Evolutionary conservation across 2,113 vertebrate species (phyloP).

Genomic region (Glaucomys volans): DNA sequence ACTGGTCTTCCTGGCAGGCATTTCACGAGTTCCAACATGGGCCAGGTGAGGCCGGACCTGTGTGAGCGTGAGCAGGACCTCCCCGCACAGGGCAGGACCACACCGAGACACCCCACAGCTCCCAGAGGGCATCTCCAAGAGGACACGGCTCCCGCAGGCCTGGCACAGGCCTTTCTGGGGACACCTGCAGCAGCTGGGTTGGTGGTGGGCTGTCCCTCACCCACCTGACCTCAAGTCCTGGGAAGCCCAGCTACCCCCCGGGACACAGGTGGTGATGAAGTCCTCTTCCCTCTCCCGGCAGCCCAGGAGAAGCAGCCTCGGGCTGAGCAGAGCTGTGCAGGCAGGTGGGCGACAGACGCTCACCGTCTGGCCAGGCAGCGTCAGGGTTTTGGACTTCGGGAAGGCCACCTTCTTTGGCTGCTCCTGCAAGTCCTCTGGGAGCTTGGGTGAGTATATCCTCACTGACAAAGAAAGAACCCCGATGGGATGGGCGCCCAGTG

Average conservation of each 20-base stretch:
- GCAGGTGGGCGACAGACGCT: rapidly evolving
- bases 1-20: rapidly evolving
- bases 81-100: rapidly evolving
- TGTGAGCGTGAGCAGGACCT: neutral
- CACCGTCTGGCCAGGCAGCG: rapidly evolving
- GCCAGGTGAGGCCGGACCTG: neutral
- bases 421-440: rapidly evolving
- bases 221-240: rapidly evolving
- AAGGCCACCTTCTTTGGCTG: rapidly evolving
- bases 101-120: too few species aligned
- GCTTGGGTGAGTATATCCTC: rapidly evolving
- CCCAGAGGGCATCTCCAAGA: neutral
- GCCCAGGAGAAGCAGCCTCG: rapidly evolving
- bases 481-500: neutral
- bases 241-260: neutral
- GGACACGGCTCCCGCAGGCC: neutral
- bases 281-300: neutral
- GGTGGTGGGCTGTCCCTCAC: rapidly evolving
- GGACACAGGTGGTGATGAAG: rapidly evolving
- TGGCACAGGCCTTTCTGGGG: neutral
- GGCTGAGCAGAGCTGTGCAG: neutral
- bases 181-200: too few species aligned
- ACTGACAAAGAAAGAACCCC: neutral
- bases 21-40: rapidly evolving
- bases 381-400: rapidly evolving